These are phyloP conservation scores for Apocheima hispidaria DNA, from an alignment of 2,888 invertebrate genomes.

Conservation along the genomic window DNA sequence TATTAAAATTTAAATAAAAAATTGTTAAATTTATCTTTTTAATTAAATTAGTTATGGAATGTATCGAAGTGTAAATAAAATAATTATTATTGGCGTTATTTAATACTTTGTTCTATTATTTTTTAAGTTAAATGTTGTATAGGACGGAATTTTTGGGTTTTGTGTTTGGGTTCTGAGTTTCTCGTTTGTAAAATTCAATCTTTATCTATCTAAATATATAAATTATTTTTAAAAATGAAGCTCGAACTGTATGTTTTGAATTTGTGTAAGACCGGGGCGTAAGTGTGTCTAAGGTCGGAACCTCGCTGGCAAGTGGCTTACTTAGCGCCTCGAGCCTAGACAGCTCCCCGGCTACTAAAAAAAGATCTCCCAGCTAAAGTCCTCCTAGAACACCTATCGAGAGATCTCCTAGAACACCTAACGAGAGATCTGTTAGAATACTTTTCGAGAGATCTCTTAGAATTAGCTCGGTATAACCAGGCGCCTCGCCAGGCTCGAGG, in stretches of 20 bases:
- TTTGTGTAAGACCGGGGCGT: background rate
- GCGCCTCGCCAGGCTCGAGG: background rate
- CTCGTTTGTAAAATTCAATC: background rate
- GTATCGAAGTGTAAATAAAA: conserved; percentile 70
- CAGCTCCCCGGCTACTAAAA: no score
- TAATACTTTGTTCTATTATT: conserved; percentile 45
- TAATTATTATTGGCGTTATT: conserved; percentile 63
- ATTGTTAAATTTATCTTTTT: conserved; percentile 27
- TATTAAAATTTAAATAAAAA: conserved; percentile 25
- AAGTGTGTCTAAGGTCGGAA: no score
- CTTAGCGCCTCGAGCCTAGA: no score
- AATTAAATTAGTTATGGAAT: conserved; percentile 45
- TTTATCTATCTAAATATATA: background rate
- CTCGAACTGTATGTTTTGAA: background rate
- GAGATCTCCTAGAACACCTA: no score
- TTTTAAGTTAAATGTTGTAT: conserved; percentile 9
- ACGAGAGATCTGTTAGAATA: no score
- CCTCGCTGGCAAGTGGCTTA: no score
- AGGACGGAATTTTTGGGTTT: conserved; percentile 13
- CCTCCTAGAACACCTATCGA: no score
- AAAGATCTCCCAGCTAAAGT: no score
- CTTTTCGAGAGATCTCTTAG: no score
- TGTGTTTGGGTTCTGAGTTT: conserved; percentile 5
- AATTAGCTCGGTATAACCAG: no score
- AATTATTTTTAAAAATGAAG: background rate